A percentile compares a stretch with the other conserved stretches of the same genome.
phyloP scores from a whole-genome alignment of 1,140 invertebrate species.

The Drosophila mojavensis region DNA sequence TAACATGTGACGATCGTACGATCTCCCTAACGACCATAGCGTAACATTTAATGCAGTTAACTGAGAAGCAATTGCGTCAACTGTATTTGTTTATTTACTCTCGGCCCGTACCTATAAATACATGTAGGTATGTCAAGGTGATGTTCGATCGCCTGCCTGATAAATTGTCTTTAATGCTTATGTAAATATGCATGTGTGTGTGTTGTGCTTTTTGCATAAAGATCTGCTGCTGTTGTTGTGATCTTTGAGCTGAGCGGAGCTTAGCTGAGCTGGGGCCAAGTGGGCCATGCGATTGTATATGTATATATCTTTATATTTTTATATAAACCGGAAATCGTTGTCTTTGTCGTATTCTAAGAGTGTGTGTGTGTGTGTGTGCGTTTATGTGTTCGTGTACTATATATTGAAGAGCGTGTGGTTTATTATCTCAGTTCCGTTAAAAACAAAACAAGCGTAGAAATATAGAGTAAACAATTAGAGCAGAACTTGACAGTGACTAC shows the following conservation, averaged over 20 bases:
- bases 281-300: constrained; percentile 27
- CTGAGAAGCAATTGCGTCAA: constrained; percentile 41
- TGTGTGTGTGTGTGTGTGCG: constrained; percentile 4
- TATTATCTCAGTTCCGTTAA: constrained; percentile 49
- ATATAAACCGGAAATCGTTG: constrained; percentile 50
- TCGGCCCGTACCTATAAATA: constrained; percentile 32
- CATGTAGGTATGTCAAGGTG: constrained; percentile 75
- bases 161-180: constrained; percentile 63
- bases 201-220: constrained; percentile 57
- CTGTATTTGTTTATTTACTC: constrained; percentile 43
- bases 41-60: constrained; percentile 20
- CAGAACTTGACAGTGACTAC: constrained; percentile 43
- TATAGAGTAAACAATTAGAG: constrained; percentile 52
- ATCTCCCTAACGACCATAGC: constrained; percentile 20
- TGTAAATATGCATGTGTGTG: constrained; percentile 22
- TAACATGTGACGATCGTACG: constrained; percentile 5
- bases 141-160: constrained; percentile 49
- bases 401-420: constrained; percentile 40
- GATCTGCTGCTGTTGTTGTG: constrained; percentile 21
- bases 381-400: background rate
- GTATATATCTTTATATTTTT: constrained; percentile 12
- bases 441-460: constrained; percentile 48
- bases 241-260: constrained; percentile 13
- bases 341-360: constrained; percentile 39
- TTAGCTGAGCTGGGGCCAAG: constrained; percentile 26